Conservation (phyloP, 2,797 vertebrate species). For the Eidolon dupreanum region DNA sequence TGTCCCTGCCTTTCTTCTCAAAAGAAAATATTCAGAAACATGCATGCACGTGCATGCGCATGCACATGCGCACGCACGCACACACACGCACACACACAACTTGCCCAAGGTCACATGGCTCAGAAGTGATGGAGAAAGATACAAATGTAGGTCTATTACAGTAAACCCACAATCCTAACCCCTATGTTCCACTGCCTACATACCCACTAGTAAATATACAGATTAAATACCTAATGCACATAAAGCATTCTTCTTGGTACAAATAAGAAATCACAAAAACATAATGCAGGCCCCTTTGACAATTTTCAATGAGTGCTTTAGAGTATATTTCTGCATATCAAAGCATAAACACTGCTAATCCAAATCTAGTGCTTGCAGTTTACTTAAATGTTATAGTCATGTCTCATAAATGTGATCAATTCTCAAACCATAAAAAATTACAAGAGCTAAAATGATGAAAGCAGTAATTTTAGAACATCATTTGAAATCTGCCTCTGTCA, state of each 20-base stretch:
- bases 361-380: background rate
- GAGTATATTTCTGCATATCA: background rate
- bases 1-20: background rate
- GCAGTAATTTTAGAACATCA: background rate
- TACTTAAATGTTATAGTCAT: slow-evolving; percentile 28
- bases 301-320: background rate
- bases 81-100: background rate
- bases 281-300: background rate
- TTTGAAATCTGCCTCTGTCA: slow-evolving; percentile 38
- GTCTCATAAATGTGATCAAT: slow-evolving; percentile 18
- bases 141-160: background rate
- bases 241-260: background rate
- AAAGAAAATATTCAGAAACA: slow-evolving; percentile 2
- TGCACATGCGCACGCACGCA: background rate
- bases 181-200: background rate
- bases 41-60: background rate
- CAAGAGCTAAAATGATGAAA: background rate
- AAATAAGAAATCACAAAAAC: background rate
- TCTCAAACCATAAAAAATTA: slow-evolving; percentile 48
- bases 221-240: background rate
- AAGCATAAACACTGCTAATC: slow-evolving; percentile 14
- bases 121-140: background rate
- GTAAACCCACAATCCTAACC: background rate
- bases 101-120: background rate
- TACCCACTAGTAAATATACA: background rate